Conservation (phyloP, 2,113 vertebrate genomes). For the Gadus chalcogrammus region DNA sequence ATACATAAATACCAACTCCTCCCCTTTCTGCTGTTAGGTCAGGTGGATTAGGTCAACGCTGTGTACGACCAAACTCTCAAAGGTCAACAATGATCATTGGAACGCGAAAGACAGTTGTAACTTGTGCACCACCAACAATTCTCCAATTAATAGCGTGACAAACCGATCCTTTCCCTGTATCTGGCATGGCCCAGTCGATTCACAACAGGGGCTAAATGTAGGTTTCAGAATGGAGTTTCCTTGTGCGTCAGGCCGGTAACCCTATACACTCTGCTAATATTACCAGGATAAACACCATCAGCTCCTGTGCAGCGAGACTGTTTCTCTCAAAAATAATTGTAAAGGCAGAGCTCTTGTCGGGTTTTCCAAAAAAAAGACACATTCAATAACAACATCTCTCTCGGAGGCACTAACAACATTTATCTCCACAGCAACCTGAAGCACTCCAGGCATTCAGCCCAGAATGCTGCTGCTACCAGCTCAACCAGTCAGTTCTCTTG, state of each 20-base stretch:
- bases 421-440: conserved; percentile 5
- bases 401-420: too few relatives aligned
- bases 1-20: conserved; percentile 8
- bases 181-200: too few relatives aligned
- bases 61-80: too few relatives aligned
- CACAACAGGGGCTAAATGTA: too few relatives aligned
- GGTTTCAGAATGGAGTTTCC: too few relatives aligned
- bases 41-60: too few relatives aligned
- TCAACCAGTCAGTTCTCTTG: neutral
- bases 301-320: neutral
- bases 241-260: neutral
- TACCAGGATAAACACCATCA: neutral
- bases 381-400: conserved; percentile 15
- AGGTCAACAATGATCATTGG: too few relatives aligned
- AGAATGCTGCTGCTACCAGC: conserved; percentile 13
- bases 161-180: too few relatives aligned
- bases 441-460: neutral
- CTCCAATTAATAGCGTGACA: too few relatives aligned
- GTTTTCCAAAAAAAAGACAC: neutral
- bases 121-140: too few relatives aligned
- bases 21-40: neutral
- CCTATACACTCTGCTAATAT: neutral
- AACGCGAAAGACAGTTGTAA: too few relatives aligned
- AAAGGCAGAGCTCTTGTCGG: too few relatives aligned
- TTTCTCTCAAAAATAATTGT: neutral